Base-by-base conservation (phyloP, 2,888 invertebrate genomes). In the Clepsis dumicolana region DNA sequence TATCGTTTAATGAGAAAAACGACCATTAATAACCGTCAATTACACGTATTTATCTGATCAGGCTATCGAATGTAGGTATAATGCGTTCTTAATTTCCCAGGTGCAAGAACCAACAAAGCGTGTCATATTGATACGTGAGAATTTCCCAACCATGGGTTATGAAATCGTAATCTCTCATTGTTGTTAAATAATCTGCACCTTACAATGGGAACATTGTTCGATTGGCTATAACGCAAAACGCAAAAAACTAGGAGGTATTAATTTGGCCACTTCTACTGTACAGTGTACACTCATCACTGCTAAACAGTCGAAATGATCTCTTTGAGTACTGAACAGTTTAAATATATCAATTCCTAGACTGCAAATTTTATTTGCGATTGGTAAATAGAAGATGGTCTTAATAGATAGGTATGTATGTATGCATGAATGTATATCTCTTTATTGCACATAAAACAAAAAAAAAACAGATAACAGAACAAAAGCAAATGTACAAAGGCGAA, bases 141-240 rank as follows among this genome's bases (percentile, higher is more conserved):
- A 87, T 84, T 85, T 87, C 80, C 78, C 81, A 83, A 82, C 78
- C 83, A 76, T 84, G 87, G 88, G 85, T 90, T 89, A 87, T 86
- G 87, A 89, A 89, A 89, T 88, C 84, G 76, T 81, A 75, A 82
- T 80, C 80, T 79, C 75, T 81, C 81, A 86, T 88, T 91, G 88
- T 89, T 87, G 81, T 88, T 86, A 87, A 88, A 86, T n/a, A n/a
- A n/a, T n/a, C n/a, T n/a, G n/a, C 83, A 81, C 74, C 78, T 71
- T 78, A 89, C 88, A 89, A 88, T 86, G 81, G 80, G 72, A 76
- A 80, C 80, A 87, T 87, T 90, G 87, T 88, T 83, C 84, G 76
- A 52, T 64, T 63, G 52, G 38, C 29, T 5, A 59, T 63, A 44
- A 57, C 18, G 44, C 68, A 41, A 53, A 63, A n/a, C n/a, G n/a